Percentiles rank a stretch among this genome's conserved stretches.
Evolutionary conservation across 2,888 invertebrate genomes (phyloP).

Genomic region (Thymelicus acteon): DNA sequence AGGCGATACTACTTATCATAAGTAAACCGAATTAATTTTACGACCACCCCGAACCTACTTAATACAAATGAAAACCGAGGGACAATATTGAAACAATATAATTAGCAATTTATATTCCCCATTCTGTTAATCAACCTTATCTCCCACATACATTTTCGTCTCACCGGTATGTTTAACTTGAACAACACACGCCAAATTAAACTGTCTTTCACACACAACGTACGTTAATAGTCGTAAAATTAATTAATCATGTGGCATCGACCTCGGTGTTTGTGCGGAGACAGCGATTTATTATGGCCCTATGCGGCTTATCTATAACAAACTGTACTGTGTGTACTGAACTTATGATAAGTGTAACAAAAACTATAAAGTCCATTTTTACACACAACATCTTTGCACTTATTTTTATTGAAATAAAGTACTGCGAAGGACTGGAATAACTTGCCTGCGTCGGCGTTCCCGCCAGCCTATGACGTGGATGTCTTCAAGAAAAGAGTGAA

Average conservation of each 20-base stretch:
- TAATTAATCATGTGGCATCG: conserved; percentile 38
- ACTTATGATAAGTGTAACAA: no score
- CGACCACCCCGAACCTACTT: no score
- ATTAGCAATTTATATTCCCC: conserved; percentile 33
- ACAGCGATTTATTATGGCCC: conserved; percentile 33
- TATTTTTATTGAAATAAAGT: no score
- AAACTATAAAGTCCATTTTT: no score
- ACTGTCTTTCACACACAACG: conserved; percentile 36
- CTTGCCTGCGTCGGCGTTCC: no score
- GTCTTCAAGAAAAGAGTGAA: no score
- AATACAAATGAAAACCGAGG: background rate
- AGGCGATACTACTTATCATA: no score
- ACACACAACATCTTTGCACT: no score
- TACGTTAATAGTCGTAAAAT: conserved; percentile 39
- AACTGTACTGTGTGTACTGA: background rate
- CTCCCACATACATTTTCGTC: conserved; percentile 36
- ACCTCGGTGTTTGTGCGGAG: conserved; percentile 28
- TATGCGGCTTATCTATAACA: conserved; percentile 11
- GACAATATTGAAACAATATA: conserved; percentile 24
- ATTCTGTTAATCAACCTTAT: conserved; percentile 35
- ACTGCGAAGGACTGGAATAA: no score
- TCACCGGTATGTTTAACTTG: conserved; percentile 33
- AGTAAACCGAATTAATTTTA: no score
- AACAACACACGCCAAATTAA: conserved; percentile 37
- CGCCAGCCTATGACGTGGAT: no score